Evolutionary conservation across 2,888 invertebrate species (phyloP).

Genomic region (Dasypolia templi): DNA sequence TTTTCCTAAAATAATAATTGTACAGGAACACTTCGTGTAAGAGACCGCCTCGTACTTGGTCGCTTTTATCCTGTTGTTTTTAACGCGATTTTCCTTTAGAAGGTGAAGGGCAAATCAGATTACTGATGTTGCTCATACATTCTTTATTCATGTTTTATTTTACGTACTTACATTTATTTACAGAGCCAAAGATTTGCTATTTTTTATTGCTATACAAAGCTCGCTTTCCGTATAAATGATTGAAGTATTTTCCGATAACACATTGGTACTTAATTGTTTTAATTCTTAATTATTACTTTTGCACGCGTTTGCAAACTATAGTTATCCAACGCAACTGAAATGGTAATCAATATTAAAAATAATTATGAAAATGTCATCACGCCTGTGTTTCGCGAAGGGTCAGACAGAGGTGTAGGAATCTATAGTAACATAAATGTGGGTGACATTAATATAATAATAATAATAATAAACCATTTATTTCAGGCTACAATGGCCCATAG

Average conservation of each 20-base stretch:
- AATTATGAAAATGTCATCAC: too few relatives aligned
- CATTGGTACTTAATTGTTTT: background rate
- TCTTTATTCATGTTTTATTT: constrained; percentile 5
- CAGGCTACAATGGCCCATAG: too few relatives aligned
- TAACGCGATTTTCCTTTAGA: constrained; percentile 4
- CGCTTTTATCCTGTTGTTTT: background rate
- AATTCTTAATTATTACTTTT: background rate
- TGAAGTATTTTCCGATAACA: background rate
- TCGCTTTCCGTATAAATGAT: constrained; percentile 4
- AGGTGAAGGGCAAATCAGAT: constrained; percentile 5
- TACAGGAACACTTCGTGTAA: background rate
- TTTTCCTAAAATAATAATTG: too few relatives aligned
- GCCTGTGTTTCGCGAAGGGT: too few relatives aligned
- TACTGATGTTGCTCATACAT: background rate
- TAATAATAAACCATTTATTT: too few relatives aligned
- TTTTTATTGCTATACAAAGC: background rate
- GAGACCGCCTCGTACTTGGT: background rate
- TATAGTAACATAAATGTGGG: too few relatives aligned
- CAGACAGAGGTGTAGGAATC: too few relatives aligned
- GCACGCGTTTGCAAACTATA: background rate
- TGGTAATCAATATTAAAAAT: background rate
- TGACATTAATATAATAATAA: too few relatives aligned
- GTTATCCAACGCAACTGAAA: background rate
- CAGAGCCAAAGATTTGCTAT: background rate
- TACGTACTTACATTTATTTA: background rate